Conservation (phyloP, 2,888 invertebrate genomes). For the Quadroppia sp. region DNA sequence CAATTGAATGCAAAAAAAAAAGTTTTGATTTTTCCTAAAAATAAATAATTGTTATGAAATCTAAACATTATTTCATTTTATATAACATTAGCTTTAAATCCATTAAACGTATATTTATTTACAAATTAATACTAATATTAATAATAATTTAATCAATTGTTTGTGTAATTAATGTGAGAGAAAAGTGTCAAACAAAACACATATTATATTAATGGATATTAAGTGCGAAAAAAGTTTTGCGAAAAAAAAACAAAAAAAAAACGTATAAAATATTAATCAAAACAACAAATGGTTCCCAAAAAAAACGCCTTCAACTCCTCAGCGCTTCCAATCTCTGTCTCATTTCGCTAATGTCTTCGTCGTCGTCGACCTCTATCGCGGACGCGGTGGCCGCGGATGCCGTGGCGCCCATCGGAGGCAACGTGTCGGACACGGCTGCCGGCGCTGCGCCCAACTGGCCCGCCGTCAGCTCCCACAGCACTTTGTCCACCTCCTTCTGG, state of each 20-base stretch:
- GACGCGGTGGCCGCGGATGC: slow-evolving; percentile 50
- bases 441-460: slow-evolving; percentile 87
- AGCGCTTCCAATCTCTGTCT: slow-evolving; percentile 79
- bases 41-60: no score
- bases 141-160: not conserved
- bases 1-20: no score
- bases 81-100: no score
- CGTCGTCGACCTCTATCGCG: slow-evolving; percentile 63
- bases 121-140: not conserved
- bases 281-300: not conserved
- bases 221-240: not conserved
- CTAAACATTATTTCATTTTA: no score
- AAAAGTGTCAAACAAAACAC: no score
- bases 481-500: slow-evolving; percentile 82
- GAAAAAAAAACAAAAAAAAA: not conserved
- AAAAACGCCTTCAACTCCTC: slow-evolving; percentile 63
- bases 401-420: slow-evolving; percentile 51
- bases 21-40: no score
- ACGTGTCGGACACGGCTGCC: slow-evolving; percentile 58
- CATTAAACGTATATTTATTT: not conserved
- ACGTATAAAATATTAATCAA: not conserved
- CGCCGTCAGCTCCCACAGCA: slow-evolving; percentile 49
- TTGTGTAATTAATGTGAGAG: not conserved
- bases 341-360: slow-evolving; percentile 85
- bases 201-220: no score